phyloP scores from a whole-genome alignment of 2,888 invertebrate genomes.

The Caenorhabditis wallacei region DNA sequence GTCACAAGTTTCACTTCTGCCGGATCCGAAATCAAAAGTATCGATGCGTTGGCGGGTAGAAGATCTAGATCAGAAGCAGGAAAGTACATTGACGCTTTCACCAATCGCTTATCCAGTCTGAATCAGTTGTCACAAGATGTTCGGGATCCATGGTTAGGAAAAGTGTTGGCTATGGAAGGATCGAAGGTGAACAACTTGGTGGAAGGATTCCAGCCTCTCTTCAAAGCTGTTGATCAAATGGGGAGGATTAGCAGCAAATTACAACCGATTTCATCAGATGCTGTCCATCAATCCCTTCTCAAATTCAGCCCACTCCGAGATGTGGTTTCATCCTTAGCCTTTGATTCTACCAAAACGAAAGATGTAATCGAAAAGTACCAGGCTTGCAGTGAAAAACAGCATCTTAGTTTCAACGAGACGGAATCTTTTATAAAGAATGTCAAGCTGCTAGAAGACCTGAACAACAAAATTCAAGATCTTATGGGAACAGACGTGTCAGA shows the following conservation, averaged over 20 bases:
- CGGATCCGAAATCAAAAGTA: not conserved
- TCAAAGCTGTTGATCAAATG: not conserved
- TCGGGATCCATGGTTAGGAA: slow-evolving; percentile 1
- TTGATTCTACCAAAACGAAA: too few species aligned
- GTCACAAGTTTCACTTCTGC: not conserved
- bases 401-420: too few species aligned
- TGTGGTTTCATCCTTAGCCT: not conserved
- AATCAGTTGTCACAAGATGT: not conserved
- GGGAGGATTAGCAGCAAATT: not conserved
- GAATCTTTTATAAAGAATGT: too few species aligned
- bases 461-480: too few species aligned
- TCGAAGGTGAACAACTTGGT: not conserved
- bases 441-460: too few species aligned
- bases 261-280: not conserved
- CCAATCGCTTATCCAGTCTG: not conserved
- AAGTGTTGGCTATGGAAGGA: not conserved
- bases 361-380: too few species aligned
- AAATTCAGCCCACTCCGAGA: not conserved
- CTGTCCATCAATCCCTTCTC: not conserved
- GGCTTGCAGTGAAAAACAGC: too few species aligned
- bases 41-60: not conserved
- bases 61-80: not conserved
- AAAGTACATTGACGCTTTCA: not conserved
- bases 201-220: not conserved
- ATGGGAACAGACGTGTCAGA: too few species aligned